Conservation (phyloP, 2,113 vertebrate species). For the Origma solitaria region DNA sequence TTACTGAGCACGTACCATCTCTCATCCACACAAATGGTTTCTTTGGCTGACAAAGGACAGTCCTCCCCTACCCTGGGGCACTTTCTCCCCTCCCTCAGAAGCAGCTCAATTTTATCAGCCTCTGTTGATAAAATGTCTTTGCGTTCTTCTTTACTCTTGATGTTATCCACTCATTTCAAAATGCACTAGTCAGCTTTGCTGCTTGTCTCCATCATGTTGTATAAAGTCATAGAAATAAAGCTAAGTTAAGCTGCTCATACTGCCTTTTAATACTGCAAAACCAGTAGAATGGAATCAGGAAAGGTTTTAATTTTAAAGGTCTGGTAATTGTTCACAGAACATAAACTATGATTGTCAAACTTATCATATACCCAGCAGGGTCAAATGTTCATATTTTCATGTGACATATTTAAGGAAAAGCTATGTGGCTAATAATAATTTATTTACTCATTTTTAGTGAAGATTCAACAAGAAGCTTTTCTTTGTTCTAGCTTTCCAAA, state of each 20-base stretch:
- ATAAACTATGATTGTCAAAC: neutral
- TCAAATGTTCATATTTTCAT: neutral
- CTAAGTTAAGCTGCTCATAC: neutral
- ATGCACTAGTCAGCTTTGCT: neutral
- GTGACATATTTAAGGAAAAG: neutral
- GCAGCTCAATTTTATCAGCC: neutral
- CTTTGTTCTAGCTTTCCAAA: neutral
- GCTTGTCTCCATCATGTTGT: neutral
- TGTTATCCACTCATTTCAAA: neutral
- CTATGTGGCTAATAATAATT: neutral
- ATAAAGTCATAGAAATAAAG: neutral
- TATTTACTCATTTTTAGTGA: neutral
- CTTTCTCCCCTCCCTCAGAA: neutral
- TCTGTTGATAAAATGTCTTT: no score
- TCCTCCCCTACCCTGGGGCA: neutral
- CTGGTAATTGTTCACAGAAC: neutral
- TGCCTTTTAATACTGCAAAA: neutral
- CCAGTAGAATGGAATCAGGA: neutral
- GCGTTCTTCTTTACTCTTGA: neutral
- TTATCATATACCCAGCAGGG: no score
- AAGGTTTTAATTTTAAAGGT: neutral
- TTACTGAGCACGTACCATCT: neutral
- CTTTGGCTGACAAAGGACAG: neutral
- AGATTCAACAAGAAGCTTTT: neutral
- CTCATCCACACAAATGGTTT: neutral